Conservation (phyloP, 2,113 vertebrate species). For the Pseudorasbora parva region DNA sequence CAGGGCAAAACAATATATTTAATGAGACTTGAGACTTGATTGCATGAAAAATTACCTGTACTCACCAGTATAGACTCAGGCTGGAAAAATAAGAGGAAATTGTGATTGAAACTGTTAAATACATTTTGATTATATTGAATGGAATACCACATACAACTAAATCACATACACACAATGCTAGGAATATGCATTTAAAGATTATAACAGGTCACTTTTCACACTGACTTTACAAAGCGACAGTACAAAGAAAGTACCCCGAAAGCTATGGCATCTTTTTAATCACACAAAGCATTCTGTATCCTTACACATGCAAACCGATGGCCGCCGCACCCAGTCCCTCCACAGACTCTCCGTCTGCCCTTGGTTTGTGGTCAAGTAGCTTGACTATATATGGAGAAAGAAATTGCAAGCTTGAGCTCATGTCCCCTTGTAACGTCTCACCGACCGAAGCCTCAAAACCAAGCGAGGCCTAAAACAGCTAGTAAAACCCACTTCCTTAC, state of each 20-base stretch:
- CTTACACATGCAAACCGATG: constrained; percentile 20
- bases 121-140: too few species aligned
- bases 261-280: constrained; percentile 14
- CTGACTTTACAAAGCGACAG: neutral
- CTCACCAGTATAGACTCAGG: neutral
- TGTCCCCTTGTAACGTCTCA: constrained; percentile 68
- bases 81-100: neutral
- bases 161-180: neutral
- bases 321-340: constrained; percentile 67
- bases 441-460: constrained; percentile 66
- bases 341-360: constrained; percentile 74
- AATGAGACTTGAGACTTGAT: neutral
- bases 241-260: neutral
- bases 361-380: constrained; percentile 68
- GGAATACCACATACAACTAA: too few species aligned
- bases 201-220: neutral
- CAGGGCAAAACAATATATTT: neutral
- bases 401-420: constrained; percentile 69
- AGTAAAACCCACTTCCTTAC: constrained; percentile 69
- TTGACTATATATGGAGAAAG: constrained; percentile 80
- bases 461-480: constrained; percentile 67
- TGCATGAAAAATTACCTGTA: neutral
- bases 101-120: too few species aligned
- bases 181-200: neutral
- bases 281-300: neutral